Evolutionary conservation across 2,113 vertebrate species (phyloP), one percentile per base, ranked within the genome.

Genomic region (Xiphophorus maculatus): DNA sequence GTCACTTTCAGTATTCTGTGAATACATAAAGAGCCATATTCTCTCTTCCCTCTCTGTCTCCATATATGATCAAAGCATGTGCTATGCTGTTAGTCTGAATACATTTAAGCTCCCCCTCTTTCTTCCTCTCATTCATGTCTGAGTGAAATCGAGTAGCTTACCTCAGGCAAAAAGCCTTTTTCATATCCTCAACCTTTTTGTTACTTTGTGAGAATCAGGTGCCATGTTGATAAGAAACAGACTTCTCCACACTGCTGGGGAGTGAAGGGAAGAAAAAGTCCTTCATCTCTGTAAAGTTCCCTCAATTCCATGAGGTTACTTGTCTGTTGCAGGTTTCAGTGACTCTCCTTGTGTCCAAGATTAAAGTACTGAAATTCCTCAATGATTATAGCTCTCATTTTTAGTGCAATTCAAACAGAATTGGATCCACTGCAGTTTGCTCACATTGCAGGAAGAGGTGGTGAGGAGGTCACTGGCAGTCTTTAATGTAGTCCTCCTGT

Each of bases 291-390:
- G 13, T 40, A 25, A 37, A n/a, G 33, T 37, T 3, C 28, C 64
- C n/a, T 27, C 22, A 44, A 9, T 22, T 67, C 42, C 37, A 44
- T 29, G 3, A 42, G 65, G 65, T 67, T 66, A n/a, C 65, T 40
- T 67, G 65, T 67, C 37, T 67, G n/a, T 29, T 67, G 65, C 65
- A 66, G 35, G 65, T 66, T 66, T 66, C 65, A 15, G 35, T 65
- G 32, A 42, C 33, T n/a, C 11, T 28, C n/a, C 25, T 19, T 66
- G 12, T 40, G 35, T n/a, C 35, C n/a, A 66, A 66, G 65, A 66
- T 66, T 40, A 66, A 66, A 66, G 65, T 12, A 42, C 37, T 67
- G 12, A 44, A 42, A 27, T 67, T n/a, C 65, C 65, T 66, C 30
- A 42, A 42, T 66, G 65, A 66, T 66, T 40, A 17, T 42, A 42